These are phyloP conservation scores for Myotis planiceps DNA, from an alignment of 2,797 vertebrate genomes.

Conservation along the genomic window DNA sequence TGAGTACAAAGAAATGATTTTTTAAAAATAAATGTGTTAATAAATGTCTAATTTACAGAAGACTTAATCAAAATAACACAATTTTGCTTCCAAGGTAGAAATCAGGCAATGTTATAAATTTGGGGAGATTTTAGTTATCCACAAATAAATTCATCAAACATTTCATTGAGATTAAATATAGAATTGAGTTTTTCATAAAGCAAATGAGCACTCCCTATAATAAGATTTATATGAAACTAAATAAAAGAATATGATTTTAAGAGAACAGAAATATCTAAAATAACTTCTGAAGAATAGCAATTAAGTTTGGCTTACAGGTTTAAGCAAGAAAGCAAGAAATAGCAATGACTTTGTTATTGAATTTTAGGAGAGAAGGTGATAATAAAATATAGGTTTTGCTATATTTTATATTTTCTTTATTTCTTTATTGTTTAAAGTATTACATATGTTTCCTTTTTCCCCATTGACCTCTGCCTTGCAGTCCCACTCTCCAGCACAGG, in stretches of 20 bases:
- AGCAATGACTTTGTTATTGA: background rate
- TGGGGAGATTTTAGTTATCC: background rate
- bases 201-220: background rate
- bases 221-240: conserved; percentile 1
- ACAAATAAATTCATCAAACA: background rate
- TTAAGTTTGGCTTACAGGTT: background rate
- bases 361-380: background rate
- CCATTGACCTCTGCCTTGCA: background rate
- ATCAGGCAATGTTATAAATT: background rate
- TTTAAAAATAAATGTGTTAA: conserved; percentile 16
- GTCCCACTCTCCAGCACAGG: background rate
- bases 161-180: background rate
- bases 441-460: background rate
- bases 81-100: background rate
- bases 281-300: background rate
- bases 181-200: conserved; percentile 10
- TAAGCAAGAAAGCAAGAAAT: background rate
- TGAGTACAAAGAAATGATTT: background rate
- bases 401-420: background rate
- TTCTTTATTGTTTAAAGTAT: background rate
- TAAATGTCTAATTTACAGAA: background rate
- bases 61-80: background rate
- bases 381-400: background rate
- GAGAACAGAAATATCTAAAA: background rate
- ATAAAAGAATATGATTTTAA: background rate